Evolutionary conservation across 2,797 vertebrate species (phyloP), one percentile per base, ranked within the genome.

Genomic region (Acestrorhynchus altus): DNA sequence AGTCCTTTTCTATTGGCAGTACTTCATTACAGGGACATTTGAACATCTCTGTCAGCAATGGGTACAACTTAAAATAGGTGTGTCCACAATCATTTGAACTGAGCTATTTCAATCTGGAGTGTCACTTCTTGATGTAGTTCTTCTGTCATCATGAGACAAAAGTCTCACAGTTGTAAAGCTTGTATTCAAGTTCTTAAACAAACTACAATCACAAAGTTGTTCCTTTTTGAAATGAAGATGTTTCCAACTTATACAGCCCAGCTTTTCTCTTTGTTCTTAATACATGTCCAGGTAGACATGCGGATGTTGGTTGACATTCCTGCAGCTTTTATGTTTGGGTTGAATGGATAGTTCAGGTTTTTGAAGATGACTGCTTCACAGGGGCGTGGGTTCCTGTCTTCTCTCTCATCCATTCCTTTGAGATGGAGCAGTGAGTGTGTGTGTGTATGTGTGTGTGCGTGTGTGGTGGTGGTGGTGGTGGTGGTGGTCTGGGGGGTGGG

Each of bases 341-440:
- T 56, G 74, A 76, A 68, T 60, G 24, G 64, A 40, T 56, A 46
- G 47, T 51, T 77, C 46, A 20, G 68, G 39, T 44, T 72, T 78
- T 78, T 72, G 68, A 78, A 72, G 76, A 72, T 16, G 59, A 63
- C 59, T 28, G 24, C 18, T 78, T 72, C 59, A 63, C 46, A 60
- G 35, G 20, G 76, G 57, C n/a, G 59, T 71, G 68, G 51, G 68
- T 78, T 78, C 76, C 54, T 61, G 65, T 77, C 65, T 60, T 70
- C 56, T 42, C 56, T 31, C 40, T 54, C 66, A 51, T 69, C 65
- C 10, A 40, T 61, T 69, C 56, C 40, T 78, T 78, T 72, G 59
- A 72, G 20, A 44, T 54, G 49, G 20, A 35, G 59, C 1, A 3
- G 22, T 59, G n/a, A 49, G 60, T 35, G 74, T 40, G 49, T 59